Evolutionary conservation across 2,888 invertebrate genomes (phyloP), one percentile per base, ranked within the genome.

Genomic region (Poecilus cupreus): DNA sequence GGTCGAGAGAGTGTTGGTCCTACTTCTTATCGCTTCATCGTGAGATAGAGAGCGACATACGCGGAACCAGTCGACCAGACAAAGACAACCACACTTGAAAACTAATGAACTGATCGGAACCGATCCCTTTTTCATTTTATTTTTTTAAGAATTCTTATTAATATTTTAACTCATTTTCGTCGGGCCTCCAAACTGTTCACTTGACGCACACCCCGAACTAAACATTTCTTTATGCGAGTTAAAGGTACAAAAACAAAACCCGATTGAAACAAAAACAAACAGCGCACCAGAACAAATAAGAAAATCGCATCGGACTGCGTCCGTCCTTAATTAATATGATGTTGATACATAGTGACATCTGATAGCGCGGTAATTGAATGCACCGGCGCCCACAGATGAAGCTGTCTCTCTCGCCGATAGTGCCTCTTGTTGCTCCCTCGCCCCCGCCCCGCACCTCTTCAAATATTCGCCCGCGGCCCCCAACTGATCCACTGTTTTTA

Each of bases 111-210:
- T 86, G 85, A 86, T 87, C 86, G 87, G 85, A 86, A 84, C 84
- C 85, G 85, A 85, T 86, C 84, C 85, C 84, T 84, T 86, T 86
- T 86, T 85, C 84, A 84, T 86, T 86, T 86, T 84, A 84, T 85
- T 86, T 85, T 84, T 86, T 86, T 85, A 84, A 85, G 86, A 84
- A 84, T 84, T 83, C 86, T 86, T 86, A 86, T 87, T 87, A 87
- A 87, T 86, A 86, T 86, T 87, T 86, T 86, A 86, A 86, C 85
- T 86, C 85, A 87, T 86, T 86, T 86, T 68, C 32, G 64, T 32
- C 37, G 64, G 64, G 18, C 51, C 51, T 51, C 51, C 16, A 51
- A 51, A 51, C 51, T 51, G 13, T 51, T 51, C 51, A 51, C 13
- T 51, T 51, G 16, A 51, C 16, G 51, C 51, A 51, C 46, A 46